Evolutionary conservation across 2,888 invertebrate species (phyloP).

Genomic region (Agelastica alni): DNA sequence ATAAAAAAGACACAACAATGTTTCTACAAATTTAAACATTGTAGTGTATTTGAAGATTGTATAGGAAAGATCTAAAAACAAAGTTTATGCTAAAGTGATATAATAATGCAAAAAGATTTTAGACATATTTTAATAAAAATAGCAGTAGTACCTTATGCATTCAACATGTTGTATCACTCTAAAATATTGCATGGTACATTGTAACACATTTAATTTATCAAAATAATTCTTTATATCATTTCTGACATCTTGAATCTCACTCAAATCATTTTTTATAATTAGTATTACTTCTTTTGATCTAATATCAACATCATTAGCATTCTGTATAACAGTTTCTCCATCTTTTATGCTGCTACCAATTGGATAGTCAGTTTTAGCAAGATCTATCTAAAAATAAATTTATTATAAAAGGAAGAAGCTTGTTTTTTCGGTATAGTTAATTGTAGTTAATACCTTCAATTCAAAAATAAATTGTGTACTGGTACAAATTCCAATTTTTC

Average conservation of each 20-base stretch:
- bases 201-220: constrained; percentile 61
- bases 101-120: too few species aligned
- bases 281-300: constrained; percentile 59
- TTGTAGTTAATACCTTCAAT: neutral
- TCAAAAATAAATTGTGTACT: neutral
- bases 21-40: too few species aligned
- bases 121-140: too few species aligned
- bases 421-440: neutral
- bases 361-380: constrained; percentile 64
- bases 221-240: constrained; percentile 64
- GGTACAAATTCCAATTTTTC: too few species aligned
- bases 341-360: constrained; percentile 61
- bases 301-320: constrained; percentile 57
- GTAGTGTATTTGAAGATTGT: too few species aligned
- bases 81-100: too few species aligned
- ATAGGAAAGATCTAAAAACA: too few species aligned
- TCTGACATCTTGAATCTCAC: constrained; percentile 57
- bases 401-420: too few species aligned
- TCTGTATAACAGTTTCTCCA: constrained; percentile 57
- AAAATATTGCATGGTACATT: constrained; percentile 67
- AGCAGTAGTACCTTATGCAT: neutral
- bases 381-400: constrained; percentile 56
- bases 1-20: too few species aligned
- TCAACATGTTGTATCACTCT: constrained; percentile 64
- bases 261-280: constrained; percentile 58